Conservation (phyloP, 2,888 invertebrate species). For the Coleophora flavipennella region DNA sequence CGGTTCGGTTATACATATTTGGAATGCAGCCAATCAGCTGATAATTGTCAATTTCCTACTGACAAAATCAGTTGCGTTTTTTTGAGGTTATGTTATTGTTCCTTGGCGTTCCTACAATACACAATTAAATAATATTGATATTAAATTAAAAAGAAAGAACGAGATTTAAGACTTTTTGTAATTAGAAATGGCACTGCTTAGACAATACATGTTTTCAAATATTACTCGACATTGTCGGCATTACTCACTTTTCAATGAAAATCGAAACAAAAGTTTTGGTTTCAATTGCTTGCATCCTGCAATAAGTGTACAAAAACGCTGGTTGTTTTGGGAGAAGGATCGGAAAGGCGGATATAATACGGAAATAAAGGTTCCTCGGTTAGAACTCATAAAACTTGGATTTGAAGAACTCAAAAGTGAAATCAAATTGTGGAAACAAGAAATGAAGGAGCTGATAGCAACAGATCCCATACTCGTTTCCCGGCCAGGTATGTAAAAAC, state of each 20-base stretch:
- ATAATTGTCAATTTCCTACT: too few relatives aligned
- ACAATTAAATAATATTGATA: too few relatives aligned
- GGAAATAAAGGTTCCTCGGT: conserved; percentile 47
- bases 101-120: too few relatives aligned
- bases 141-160: too few relatives aligned
- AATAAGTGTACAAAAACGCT: conserved; percentile 30
- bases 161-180: too few relatives aligned
- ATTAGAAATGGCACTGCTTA: conserved; percentile 23
- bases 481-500: conserved; percentile 54
- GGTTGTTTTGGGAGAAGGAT: conserved; percentile 71
- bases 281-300: conserved; percentile 19
- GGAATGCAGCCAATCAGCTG: too few relatives aligned
- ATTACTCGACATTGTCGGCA: conserved; percentile 22
- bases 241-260: conserved; percentile 29
- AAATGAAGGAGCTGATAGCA: conserved; percentile 76
- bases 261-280: conserved; percentile 20
- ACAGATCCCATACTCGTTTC: conserved; percentile 74
- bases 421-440: conserved; percentile 76
- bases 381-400: conserved; percentile 75
- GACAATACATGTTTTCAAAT: conserved; percentile 20
- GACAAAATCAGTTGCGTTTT: too few relatives aligned
- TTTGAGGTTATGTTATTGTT: too few relatives aligned
- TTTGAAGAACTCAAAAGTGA: conserved; percentile 78
- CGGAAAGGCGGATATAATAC: conserved; percentile 75
- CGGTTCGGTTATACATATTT: too few relatives aligned